Conservation (phyloP, 2,797 vertebrate species). For the Mus minutoides region DNA sequence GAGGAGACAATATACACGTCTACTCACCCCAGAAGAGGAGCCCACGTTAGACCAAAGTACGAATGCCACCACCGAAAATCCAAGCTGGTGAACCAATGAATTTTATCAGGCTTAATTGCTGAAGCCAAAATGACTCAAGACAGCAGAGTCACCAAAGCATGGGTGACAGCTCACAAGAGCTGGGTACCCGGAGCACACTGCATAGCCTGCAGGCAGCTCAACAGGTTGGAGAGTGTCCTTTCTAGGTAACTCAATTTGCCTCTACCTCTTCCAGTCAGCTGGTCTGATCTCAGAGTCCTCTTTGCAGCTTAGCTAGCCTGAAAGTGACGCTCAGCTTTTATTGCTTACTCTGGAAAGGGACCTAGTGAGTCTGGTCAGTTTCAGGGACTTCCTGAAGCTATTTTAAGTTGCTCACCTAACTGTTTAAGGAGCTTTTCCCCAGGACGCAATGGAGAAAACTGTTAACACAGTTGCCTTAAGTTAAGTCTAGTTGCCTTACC, state of each 20-base stretch:
- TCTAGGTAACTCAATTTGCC: not conserved
- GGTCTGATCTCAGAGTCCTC: not conserved
- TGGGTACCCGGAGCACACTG: not conserved
- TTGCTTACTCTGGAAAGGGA: not conserved
- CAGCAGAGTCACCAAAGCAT: not conserved
- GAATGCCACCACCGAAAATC: not conserved
- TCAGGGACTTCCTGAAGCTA: not conserved
- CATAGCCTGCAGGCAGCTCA: not conserved
- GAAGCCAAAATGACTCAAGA: not conserved
- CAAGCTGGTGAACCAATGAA: not conserved
- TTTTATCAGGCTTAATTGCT: not conserved
- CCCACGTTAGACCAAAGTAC: not conserved
- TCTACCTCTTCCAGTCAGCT: not conserved
- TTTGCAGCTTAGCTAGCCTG: not conserved
- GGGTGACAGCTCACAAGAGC: not conserved
- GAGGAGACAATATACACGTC: not conserved
- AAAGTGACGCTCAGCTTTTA: not conserved
- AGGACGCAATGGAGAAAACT: not conserved
- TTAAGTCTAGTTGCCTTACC: not conserved
- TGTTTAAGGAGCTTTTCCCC: not conserved
- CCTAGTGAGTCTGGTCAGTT: not conserved
- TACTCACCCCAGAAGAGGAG: not conserved
- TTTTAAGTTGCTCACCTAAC: not conserved
- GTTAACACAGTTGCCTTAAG: no score
- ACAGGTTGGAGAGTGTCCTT: not conserved